These are phyloP conservation scores for Simalia tracyae DNA, from an alignment of 2,797 vertebrate species.

Conservation along the genomic window DNA sequence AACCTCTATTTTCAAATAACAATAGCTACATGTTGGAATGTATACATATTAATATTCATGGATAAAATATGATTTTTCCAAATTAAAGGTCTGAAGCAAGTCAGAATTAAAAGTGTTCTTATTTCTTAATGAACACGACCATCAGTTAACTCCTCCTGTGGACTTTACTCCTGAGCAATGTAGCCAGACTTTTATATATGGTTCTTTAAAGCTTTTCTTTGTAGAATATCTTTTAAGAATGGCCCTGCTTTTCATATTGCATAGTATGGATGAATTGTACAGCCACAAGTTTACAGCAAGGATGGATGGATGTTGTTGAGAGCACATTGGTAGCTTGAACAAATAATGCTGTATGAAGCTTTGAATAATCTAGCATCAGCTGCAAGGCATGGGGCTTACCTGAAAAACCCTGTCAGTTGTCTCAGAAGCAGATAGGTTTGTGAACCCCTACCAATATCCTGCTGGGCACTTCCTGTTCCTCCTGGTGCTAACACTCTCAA, in stretches of 20 bases:
- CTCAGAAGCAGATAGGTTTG: neutral
- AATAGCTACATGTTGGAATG: neutral
- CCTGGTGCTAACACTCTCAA: neutral
- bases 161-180: neutral
- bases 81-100: neutral
- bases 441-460: neutral
- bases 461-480: neutral
- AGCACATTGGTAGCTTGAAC: accelerated
- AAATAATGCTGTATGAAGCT: neutral
- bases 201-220: neutral
- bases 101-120: neutral
- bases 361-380: neutral
- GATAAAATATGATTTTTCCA: neutral
- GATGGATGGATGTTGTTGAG: neutral
- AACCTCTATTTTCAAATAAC: neutral
- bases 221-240: slow-evolving; percentile 50
- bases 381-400: slow-evolving; percentile 18
- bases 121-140: neutral
- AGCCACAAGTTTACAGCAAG: neutral
- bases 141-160: neutral
- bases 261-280: slow-evolving; percentile 20
- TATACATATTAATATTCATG: neutral
- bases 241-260: neutral
- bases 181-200: neutral
- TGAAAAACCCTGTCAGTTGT: neutral